Base-by-base conservation (phyloP, 2,888 invertebrate genomes). In the Drosophila emarginata region DNA sequence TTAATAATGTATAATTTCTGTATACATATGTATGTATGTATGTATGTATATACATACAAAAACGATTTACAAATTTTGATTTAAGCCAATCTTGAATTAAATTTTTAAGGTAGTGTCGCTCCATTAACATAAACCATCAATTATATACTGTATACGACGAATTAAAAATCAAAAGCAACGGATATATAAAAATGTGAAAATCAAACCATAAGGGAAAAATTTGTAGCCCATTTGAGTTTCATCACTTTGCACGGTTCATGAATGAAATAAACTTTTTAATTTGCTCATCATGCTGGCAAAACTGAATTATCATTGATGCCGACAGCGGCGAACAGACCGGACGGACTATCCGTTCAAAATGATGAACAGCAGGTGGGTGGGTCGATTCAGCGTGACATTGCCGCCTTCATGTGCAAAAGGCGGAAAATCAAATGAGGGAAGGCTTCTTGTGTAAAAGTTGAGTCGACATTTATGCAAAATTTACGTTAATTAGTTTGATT, bases 401-500 rank as follows among this genome's bases (percentile, higher is more conserved):
- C 28, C 53, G 69, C 63, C 67, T 73, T 69, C 69, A 58, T 74
- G 73, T 70, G 74, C 73, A 72, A 52, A 39, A 36, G 64, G 70
- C 75, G 70, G 63, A 73, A 73, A 73, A 73, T 73, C 60, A 74
- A 61, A 75, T 69, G 63, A 57, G 59, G 53, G 63, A 58, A 26
- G 40, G 51, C 37, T 59, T 69, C 61, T 53, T 45, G 61, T 58
- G 57, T 28, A 52, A 32, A 72, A 69, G 56, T 64, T 69, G 52
- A 40, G 45, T 12, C 70, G 56, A 62, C 65, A 56, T 71, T 74
- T 75, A 71, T 63, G 76, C 56, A 28, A 70, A 70, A 61, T 71
- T 74, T 54, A 57, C 61, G 70, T 66, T 83, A 78, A 80, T 80
- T 80, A 80, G 81, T 78, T 80, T 63, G 71, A 73, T 76, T 83